Evolutionary conservation across 2,888 invertebrate species (phyloP).

Genomic region (Sinhomidia bicolor): DNA sequence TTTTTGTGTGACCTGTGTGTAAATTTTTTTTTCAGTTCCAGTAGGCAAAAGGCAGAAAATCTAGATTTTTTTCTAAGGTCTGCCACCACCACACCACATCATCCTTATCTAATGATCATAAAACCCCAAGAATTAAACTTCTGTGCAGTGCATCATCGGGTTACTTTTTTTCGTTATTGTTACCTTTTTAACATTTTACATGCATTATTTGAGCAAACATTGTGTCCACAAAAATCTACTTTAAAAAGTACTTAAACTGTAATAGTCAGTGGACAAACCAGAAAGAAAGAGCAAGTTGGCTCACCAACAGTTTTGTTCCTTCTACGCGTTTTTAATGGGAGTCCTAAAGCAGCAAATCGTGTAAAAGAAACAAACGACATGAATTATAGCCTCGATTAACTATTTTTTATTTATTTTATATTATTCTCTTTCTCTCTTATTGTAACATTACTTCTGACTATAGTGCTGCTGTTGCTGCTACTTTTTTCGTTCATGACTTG

Average conservation of each 20-base stretch:
- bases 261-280: constrained; percentile 70
- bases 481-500: constrained; percentile 48
- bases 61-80: constrained; percentile 64
- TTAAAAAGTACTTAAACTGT: constrained; percentile 65
- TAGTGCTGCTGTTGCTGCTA: too few species aligned
- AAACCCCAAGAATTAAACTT: constrained; percentile 74
- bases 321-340: constrained; percentile 57
- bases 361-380: constrained; percentile 61
- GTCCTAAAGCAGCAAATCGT: constrained; percentile 65
- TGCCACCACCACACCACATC: too few species aligned
- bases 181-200: constrained; percentile 14
- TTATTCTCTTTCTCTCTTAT: background rate
- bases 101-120: constrained; percentile 71
- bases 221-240: constrained; percentile 55
- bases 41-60: constrained; percentile 69
- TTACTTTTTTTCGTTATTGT: constrained; percentile 5
- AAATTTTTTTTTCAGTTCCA: constrained; percentile 69
- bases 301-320: constrained; percentile 54
- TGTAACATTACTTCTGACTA: constrained; percentile 3
- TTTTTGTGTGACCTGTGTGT: constrained; percentile 4
- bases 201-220: constrained; percentile 15
- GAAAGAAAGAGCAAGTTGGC: constrained; percentile 46
- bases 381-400: constrained; percentile 72
- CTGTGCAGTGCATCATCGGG: constrained; percentile 54
- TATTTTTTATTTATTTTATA: constrained; percentile 34